Conservation (phyloP, 2,888 invertebrate species). For the Drosophila peninsularis region DNA sequence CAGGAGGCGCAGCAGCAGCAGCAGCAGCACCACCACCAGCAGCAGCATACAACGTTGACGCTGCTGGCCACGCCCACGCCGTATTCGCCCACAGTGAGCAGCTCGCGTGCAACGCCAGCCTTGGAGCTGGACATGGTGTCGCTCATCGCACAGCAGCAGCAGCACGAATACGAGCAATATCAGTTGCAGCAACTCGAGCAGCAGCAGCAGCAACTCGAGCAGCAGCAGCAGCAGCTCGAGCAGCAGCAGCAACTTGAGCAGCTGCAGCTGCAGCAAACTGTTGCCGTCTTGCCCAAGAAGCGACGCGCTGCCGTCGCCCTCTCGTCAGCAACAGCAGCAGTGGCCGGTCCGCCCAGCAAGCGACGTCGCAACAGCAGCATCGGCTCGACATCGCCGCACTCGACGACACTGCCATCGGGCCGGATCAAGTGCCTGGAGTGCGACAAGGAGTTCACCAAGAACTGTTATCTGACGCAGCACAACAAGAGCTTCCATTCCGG, state of each 20-base stretch:
- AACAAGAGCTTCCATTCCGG: constrained; percentile 95
- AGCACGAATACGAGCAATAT: constrained; percentile 25
- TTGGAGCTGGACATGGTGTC: constrained; percentile 72
- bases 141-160: constrained; percentile 55
- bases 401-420: constrained; percentile 76
- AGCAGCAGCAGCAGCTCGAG: constrained; percentile 40
- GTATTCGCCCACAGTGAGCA: constrained; percentile 81
- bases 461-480: constrained; percentile 95
- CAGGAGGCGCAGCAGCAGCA: constrained; percentile 66
- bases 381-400: constrained; percentile 68
- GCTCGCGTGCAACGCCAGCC: constrained; percentile 84
- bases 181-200: constrained; percentile 34
- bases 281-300: constrained; percentile 44
- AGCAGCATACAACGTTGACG: constrained; percentile 44
- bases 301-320: constrained; percentile 39
- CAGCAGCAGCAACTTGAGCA: constrained; percentile 42
- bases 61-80: constrained; percentile 66
- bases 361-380: constrained; percentile 67
- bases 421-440: constrained; percentile 91
- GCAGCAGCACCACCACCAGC: constrained; percentile 55
- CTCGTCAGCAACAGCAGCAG: constrained; percentile 29
- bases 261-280: constrained; percentile 38
- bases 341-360: constrained; percentile 52
- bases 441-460: constrained; percentile 93
- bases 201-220: constrained; percentile 35